Evolutionary conservation across 2,888 invertebrate genomes (phyloP), one percentile per base, ranked within the genome.

Genomic region (Catocala nupta): DNA sequence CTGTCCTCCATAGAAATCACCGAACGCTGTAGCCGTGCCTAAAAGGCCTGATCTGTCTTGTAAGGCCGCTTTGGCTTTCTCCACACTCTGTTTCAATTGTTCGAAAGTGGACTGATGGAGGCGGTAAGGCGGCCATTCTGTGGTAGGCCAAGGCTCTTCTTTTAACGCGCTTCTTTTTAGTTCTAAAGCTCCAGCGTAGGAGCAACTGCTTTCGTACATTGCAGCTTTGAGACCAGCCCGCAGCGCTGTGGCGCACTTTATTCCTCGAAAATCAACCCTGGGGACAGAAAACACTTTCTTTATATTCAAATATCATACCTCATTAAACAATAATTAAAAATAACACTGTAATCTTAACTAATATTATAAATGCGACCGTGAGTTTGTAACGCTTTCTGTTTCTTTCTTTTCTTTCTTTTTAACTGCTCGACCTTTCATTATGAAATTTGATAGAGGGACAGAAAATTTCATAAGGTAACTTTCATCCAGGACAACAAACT

Each of bases 121-220:
- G 52, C 98, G 96, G 89, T 98, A 98, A 0, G 96, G 95, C 0
- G 96, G 96, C 96, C 96, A 96, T 87, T 96, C 96, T 59, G 95
- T 88, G 0, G 96, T 94, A 5, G 96, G 95, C 90, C 96, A 96
- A 52, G 92, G 94, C 73, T 93, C 95, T 80, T 93, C 95, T 71
- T 93, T 92, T 51, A 94, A 83, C 68, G 96, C 95, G 73, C 96
- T 95, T 80, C 97, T 95, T 90, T 97, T 97, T 81, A 97, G 93
- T 93, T 97, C 97, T 82, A 97, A 93, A 84, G 97, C 97, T 89
- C 97, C 96, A 88, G 97, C 97, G 94, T 98, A 98, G 90, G 98
- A 98, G 95, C 98, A 98, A 86, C 98, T 98, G 94, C 98, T 98
- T 95, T 98, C 98, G 96, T 98, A 98, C 98, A 98, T 98, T 86